phyloP scores from a whole-genome alignment of 2,113 vertebrate genomes.

The Menidia beryllina region DNA sequence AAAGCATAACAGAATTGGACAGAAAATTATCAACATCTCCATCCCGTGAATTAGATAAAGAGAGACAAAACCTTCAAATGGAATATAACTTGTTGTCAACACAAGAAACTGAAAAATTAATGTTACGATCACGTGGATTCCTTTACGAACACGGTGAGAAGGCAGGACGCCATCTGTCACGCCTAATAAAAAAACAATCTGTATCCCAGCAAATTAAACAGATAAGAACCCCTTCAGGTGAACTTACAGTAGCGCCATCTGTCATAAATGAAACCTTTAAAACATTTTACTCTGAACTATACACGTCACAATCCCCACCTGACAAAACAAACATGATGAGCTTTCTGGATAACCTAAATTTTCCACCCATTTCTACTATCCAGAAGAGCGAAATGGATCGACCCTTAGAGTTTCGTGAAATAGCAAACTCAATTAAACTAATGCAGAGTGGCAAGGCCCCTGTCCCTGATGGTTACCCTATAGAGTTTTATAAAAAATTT shows the following conservation, averaged over 20 bases:
- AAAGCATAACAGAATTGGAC: neutral
- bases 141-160: neutral
- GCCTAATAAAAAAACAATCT: neutral
- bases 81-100: neutral
- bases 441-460: neutral
- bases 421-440: neutral
- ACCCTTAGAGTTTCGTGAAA: neutral
- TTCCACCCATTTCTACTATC: neutral
- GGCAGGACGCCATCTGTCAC: neutral
- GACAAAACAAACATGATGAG: conserved; percentile 1
- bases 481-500: neutral
- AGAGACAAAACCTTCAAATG: neutral
- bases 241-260: no score
- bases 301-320: neutral
- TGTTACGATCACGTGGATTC: neutral
- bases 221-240: neutral
- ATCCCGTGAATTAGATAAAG: neutral
- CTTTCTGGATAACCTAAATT: neutral
- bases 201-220: neutral
- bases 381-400: neutral
- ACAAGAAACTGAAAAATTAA: neutral
- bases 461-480: neutral
- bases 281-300: no score
- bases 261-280: no score
- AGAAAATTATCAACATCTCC: neutral